phyloP scores from a whole-genome alignment of 2,113 vertebrate species.

The Aspiorhynchus laticeps region DNA sequence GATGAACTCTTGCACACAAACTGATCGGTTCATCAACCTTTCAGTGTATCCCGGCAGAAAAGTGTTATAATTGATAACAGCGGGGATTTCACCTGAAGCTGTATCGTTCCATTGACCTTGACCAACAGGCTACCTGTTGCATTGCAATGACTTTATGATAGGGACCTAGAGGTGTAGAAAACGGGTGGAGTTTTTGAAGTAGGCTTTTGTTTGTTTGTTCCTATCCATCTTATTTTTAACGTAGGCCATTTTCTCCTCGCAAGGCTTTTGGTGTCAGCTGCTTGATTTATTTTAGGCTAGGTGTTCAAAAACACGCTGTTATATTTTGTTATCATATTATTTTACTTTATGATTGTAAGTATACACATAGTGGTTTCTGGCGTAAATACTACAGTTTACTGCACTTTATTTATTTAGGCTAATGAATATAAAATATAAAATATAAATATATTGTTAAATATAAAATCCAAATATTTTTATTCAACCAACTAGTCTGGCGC shows the following conservation, averaged over 20 bases:
- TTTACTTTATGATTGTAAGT: background rate
- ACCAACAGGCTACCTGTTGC: background rate
- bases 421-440: too few relatives aligned
- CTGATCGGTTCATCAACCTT: background rate
- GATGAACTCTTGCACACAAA: background rate
- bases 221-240: too few relatives aligned
- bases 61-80: background rate
- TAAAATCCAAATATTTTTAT: too few relatives aligned
- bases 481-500: too few relatives aligned
- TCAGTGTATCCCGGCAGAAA: background rate
- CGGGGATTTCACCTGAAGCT: background rate
- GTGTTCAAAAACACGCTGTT: too few relatives aligned
- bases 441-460: too few relatives aligned
- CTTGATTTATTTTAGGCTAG: background rate
- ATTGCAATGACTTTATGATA: background rate
- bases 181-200: too few relatives aligned
- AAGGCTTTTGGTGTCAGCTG: background rate
- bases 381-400: too few relatives aligned
- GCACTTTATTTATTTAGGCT: too few relatives aligned
- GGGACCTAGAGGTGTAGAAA: background rate
- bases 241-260: too few relatives aligned
- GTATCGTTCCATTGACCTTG: background rate
- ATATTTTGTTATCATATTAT: background rate
- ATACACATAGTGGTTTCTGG: background rate
- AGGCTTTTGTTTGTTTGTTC: too few relatives aligned